phyloP scores from a whole-genome alignment of 2,797 vertebrate species.

The Neostethus bicornis region DNA sequence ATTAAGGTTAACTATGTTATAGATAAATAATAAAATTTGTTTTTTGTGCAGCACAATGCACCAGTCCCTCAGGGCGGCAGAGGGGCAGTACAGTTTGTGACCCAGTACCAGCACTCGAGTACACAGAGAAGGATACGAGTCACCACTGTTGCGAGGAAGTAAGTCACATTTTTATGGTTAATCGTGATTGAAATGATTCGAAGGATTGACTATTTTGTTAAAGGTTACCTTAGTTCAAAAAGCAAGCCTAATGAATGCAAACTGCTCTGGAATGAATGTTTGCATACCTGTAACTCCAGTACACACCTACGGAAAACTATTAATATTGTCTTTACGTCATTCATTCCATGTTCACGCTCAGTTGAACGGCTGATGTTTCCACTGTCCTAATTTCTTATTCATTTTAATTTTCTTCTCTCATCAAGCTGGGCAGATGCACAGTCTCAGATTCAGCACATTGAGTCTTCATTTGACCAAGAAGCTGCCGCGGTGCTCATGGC shows the following conservation, averaged over 20 bases:
- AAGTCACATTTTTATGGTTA: constrained; percentile 59
- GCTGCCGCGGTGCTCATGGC: constrained; percentile 96
- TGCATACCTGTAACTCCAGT: constrained; percentile 22
- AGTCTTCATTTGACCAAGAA: constrained; percentile 96
- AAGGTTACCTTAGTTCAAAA: too few species aligned
- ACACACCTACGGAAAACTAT: not conserved
- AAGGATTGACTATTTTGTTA: not conserved
- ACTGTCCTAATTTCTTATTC: not conserved
- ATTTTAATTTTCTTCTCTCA: not conserved
- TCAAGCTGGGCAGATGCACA: constrained; percentile 97
- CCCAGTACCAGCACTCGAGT: constrained; percentile 95
- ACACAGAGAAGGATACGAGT: constrained; percentile 92
- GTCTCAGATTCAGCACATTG: constrained; percentile 93
- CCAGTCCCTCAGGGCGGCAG: constrained; percentile 93
- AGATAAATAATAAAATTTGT: constrained; percentile 3
- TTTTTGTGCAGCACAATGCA: constrained; percentile 86
- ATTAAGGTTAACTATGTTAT: constrained; percentile 23
- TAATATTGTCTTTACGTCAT: constrained; percentile 28
- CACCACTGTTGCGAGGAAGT: constrained; percentile 95
- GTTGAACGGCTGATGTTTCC: constrained; percentile 8
- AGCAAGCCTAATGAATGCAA: constrained; percentile 20
- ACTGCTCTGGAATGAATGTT: constrained; percentile 22
- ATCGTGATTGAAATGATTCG: not conserved
- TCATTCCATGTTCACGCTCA: constrained; percentile 34
- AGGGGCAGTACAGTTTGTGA: constrained; percentile 94